Conservation (phyloP, 2,888 invertebrate genomes). For the Nephrotoma guestfalica region DNA sequence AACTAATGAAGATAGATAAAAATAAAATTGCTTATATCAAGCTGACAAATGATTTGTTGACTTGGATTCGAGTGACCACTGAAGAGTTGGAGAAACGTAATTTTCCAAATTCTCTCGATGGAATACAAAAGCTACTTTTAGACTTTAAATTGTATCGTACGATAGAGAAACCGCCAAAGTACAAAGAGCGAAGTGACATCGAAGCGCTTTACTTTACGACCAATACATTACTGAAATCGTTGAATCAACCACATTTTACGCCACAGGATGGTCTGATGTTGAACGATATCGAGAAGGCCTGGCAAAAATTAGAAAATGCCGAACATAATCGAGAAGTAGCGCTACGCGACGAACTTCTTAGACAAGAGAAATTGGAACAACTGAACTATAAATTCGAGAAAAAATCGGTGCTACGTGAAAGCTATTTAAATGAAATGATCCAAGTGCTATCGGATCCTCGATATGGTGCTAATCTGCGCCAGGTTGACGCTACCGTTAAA, state of each 20-base stretch:
- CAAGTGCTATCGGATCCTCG: constrained; percentile 85
- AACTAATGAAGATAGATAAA: constrained; percentile 89
- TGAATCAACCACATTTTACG: constrained; percentile 73
- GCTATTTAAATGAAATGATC: constrained; percentile 95
- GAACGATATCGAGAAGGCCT: constrained; percentile 89
- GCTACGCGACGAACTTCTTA: constrained; percentile 71
- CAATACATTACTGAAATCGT: constrained; percentile 88
- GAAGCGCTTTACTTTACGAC: constrained; percentile 94
- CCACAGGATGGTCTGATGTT: constrained; percentile 83
- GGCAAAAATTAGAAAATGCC: constrained; percentile 83
- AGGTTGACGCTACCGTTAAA: constrained; percentile 94
- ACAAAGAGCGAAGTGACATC: constrained; percentile 92
- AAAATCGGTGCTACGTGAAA: constrained; percentile 87
- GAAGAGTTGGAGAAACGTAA: constrained; percentile 65
- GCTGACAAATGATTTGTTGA: constrained; percentile 69
- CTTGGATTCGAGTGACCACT: constrained; percentile 87
- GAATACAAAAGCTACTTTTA: constrained; percentile 78
- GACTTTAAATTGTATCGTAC: constrained; percentile 92
- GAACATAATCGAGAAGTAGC: constrained; percentile 92
- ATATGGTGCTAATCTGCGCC: constrained; percentile 77
- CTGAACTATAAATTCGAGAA: constrained; percentile 91
- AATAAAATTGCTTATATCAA: constrained; percentile 81
- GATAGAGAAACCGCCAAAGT: constrained; percentile 96
- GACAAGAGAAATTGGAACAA: constrained; percentile 88
- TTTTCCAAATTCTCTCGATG: constrained; percentile 90